Evolutionary conservation across 2,113 vertebrate genomes (phyloP), one percentile per base, ranked within the genome.

Genomic region (Oncorhynchus clarkii): DNA sequence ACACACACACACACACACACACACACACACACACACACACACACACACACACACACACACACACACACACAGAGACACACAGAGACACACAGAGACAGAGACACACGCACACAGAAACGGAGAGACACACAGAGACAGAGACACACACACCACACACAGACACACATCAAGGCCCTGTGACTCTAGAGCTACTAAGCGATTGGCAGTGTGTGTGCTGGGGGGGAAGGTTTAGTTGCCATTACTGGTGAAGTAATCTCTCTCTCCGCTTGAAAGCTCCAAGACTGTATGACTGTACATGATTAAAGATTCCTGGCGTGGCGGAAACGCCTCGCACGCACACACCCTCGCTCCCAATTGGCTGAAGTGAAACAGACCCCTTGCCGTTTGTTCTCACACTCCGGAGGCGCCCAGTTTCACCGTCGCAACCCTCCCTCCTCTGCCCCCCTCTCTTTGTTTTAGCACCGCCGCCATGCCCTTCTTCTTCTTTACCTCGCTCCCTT

Each of bases 161-260:
- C 57, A 59, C 57, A 60, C 5, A 20, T 62, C 18, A 62, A 62
- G 16, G 59, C 6, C 12, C 70, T 67, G 49, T 39, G 70, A 60
- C 73, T 71, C 82, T 88, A 72, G 67, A 80, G 7, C 22, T 82
- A 86, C 80, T 78, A 80, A 88, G 83, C 20, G 65, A 70, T 73
- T 80, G 78, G 83, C 83, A 85, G 64, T 80, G 82, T 83, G 78
- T 76, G 31, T 11, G 71, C 57, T 29, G 70, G 79, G 20, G 34
- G 80, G 78, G 68, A 78, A 49, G 73, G 85, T 89, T 92, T 91
- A 89, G 90, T 91, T 90, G 88, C 85, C 84, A 91, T 92, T 91
- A 92, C 89, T 91, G 88, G 87, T 86, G 86, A 90, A 90, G 90
- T 90, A 91, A 92, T 93, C 84, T 89, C 86, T 89, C 78, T n/a